phyloP scores from a whole-genome alignment of 2,113 vertebrate genomes.

The Tringa solitaria region DNA sequence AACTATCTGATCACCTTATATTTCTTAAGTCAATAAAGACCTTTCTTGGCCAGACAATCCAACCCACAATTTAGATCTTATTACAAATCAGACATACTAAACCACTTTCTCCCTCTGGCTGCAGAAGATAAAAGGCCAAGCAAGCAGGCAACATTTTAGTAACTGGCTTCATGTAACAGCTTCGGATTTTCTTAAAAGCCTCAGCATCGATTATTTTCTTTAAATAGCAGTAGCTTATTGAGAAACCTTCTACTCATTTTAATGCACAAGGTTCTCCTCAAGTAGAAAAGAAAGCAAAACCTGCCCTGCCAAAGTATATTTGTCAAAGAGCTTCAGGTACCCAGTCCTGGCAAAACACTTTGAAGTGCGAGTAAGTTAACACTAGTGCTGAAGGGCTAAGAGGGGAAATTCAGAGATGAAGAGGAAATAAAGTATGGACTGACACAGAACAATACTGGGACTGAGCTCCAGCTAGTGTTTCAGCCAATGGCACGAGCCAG shows the following conservation, averaged over 20 bases:
- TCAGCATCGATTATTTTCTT: constrained; percentile 14
- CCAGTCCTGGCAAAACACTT: background rate
- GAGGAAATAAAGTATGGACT: background rate
- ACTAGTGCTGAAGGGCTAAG: background rate
- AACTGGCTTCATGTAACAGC: constrained; percentile 25
- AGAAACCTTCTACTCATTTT: background rate
- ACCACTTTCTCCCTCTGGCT: constrained; percentile 20
- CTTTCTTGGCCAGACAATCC: constrained; percentile 47
- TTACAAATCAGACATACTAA: constrained; percentile 33
- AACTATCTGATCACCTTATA: constrained; percentile 33
- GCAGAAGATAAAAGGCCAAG: constrained; percentile 35
- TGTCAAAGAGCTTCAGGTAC: background rate
- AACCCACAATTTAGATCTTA: constrained; percentile 24
- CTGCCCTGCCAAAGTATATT: background rate
- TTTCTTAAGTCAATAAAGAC: constrained; percentile 23
- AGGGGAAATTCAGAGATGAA: background rate
- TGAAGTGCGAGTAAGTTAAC: background rate
- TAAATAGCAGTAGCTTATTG: constrained; percentile 39
- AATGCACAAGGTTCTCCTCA: background rate
- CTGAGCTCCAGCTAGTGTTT: background rate
- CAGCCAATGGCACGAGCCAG: background rate
- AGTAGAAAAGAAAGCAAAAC: background rate
- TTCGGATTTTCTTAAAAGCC: constrained; percentile 45
- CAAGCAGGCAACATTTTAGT: background rate
- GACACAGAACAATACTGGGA: background rate